Evolutionary conservation across 2,888 invertebrate genomes (phyloP).

Genomic region (Volucella inanis): DNA sequence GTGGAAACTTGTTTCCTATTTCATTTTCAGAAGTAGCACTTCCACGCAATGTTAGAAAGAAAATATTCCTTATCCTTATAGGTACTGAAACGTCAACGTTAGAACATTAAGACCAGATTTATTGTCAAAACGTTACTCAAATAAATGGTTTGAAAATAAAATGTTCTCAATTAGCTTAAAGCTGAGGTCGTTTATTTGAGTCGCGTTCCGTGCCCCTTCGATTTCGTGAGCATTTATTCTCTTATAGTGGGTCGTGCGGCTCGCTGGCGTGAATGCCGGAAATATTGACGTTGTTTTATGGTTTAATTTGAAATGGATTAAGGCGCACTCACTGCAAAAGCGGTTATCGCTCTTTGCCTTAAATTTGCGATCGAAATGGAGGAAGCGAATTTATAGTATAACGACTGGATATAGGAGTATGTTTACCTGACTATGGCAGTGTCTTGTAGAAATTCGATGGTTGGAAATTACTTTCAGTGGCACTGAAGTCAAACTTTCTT

Average conservation of each 20-base stretch:
- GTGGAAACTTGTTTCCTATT: constrained; percentile 29
- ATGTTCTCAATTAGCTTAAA: constrained; percentile 75
- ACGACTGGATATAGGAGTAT: constrained; percentile 21
- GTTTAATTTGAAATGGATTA: constrained; percentile 73
- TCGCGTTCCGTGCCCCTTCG: background rate
- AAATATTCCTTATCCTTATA: constrained; percentile 51
- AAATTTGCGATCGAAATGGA: constrained; percentile 58
- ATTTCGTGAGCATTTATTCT: constrained; percentile 59
- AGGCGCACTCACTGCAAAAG: constrained; percentile 34
- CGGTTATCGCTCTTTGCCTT: constrained; percentile 59
- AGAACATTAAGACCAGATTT: constrained; percentile 70
- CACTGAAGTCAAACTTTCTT: background rate
- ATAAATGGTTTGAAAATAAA: constrained; percentile 75
- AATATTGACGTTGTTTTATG: constrained; percentile 73
- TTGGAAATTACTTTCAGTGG: constrained; percentile 54
- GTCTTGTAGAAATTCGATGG: background rate
- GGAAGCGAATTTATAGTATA: constrained; percentile 17
- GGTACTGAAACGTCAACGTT: constrained; percentile 14
- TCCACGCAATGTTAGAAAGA: constrained; percentile 39
- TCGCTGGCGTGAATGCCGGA: constrained; percentile 64
- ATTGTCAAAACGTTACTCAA: constrained; percentile 70
- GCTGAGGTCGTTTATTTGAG: constrained; percentile 63
- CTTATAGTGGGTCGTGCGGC: constrained; percentile 27
- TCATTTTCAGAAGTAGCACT: constrained; percentile 7
- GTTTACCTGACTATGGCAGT: background rate